These are phyloP conservation scores for Lepidocolaptes lacrymiger DNA, from an alignment of 2,797 vertebrate species.

Conservation along the genomic window DNA sequence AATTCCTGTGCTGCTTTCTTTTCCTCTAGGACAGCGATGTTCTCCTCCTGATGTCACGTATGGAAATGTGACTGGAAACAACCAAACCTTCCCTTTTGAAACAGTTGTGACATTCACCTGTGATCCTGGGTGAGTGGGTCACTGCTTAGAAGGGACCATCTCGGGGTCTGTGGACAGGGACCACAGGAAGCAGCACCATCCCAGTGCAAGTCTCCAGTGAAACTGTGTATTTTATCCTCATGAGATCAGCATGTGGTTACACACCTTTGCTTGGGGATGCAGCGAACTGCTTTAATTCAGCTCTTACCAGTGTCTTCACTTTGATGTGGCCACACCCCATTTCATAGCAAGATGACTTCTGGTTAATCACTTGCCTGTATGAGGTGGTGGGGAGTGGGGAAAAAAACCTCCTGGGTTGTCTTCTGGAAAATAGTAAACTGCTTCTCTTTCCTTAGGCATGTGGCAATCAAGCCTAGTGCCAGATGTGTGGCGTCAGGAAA, in stretches of 20 bases:
- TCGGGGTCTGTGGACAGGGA: rapidly evolving
- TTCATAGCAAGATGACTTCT: background rate
- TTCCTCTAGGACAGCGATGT: background rate
- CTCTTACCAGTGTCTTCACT: background rate
- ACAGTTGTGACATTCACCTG: background rate
- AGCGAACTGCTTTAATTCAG: background rate
- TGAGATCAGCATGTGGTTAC: background rate
- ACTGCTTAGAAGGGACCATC: background rate
- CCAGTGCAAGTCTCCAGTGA: background rate
- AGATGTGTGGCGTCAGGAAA: background rate
- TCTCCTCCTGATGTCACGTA: background rate
- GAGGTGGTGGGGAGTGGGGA: background rate
- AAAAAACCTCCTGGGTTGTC: background rate
- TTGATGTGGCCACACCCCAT: background rate
- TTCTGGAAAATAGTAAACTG: background rate
- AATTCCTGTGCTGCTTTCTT: background rate
- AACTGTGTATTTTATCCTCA: rapidly evolving
- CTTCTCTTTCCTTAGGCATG: background rate
- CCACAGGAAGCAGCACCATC: background rate
- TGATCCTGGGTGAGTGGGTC: background rate
- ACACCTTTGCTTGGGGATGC: rapidly evolving
- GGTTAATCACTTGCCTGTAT: background rate
- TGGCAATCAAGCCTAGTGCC: background rate
- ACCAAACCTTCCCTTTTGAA: background rate
- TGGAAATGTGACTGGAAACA: background rate